These are phyloP conservation scores for Drosophila mayri DNA, from an alignment of 1,140 invertebrate species.

Conservation along the genomic window DNA sequence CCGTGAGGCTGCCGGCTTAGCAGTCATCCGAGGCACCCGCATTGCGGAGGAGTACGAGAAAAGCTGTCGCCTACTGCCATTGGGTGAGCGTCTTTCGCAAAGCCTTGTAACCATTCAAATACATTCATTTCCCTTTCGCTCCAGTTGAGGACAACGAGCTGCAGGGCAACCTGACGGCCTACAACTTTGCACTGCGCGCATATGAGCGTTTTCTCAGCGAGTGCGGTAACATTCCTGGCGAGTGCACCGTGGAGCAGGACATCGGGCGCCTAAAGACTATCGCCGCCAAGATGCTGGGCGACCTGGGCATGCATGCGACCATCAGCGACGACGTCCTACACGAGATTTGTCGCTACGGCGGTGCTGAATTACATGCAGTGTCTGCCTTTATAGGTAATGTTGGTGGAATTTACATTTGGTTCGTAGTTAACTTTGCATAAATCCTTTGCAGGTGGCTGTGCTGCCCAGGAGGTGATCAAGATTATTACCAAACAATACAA, in stretches of 20 bases:
- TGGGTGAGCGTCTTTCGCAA: conserved; percentile 37
- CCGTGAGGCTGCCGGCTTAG: conserved; percentile 92
- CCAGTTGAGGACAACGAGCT: conserved; percentile 85
- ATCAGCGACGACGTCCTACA: conserved; percentile 97
- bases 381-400: conserved; percentile 94
- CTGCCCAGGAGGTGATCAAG: conserved; percentile 98
- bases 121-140: background rate
- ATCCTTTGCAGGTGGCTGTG: conserved; percentile 90
- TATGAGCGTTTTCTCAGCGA: conserved; percentile 95
- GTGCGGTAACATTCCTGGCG: conserved; percentile 96
- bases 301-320: conserved; percentile 92
- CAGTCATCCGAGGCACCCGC: conserved; percentile 92
- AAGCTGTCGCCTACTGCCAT: conserved; percentile 65
- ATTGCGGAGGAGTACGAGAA: conserved; percentile 92
- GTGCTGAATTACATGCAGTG: conserved; percentile 97
- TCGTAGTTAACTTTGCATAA: background rate
- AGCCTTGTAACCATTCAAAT: background rate
- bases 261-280: conserved; percentile 93
- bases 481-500: conserved; percentile 98
- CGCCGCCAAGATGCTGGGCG: conserved; percentile 92
- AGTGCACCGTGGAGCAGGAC: conserved; percentile 95
- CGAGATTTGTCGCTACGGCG: conserved; percentile 97
- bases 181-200: conserved; percentile 95
- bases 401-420: background rate
- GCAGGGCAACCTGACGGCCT: conserved; percentile 94